phyloP scores from a whole-genome alignment of 2,888 invertebrate species.

The Cetonia aurata region DNA sequence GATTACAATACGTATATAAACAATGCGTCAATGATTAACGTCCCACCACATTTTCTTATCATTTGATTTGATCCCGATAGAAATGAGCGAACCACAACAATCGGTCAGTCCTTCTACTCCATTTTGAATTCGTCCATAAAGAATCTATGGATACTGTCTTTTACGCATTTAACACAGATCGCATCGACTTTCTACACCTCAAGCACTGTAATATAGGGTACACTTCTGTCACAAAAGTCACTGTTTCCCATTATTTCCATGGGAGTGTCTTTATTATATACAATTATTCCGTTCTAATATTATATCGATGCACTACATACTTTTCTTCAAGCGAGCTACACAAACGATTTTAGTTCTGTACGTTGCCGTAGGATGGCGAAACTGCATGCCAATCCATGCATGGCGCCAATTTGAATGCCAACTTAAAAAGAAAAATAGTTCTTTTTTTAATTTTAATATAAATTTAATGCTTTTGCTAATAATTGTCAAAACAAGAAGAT shows the following conservation, averaged over 20 bases:
- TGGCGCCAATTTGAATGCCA: conserved; percentile 28
- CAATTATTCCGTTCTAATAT: conserved; percentile 58
- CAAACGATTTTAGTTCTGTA: conserved; percentile 50
- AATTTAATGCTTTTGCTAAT: too few species aligned
- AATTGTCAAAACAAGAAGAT: too few species aligned
- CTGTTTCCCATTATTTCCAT: conserved; percentile 56
- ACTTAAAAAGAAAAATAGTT: neutral
- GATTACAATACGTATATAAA: conserved; percentile 38
- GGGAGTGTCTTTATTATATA: conserved; percentile 61
- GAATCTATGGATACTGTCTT: conserved; percentile 59
- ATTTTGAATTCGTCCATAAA: conserved; percentile 63
- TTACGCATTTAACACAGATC: conserved; percentile 58
- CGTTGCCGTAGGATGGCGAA: conserved; percentile 55
- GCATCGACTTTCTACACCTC: conserved; percentile 54
- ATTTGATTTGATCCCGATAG: conserved; percentile 24
- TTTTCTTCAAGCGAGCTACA: conserved; percentile 42
- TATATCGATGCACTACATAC: conserved; percentile 52
- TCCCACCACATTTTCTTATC: conserved; percentile 43
- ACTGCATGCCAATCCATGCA: conserved; percentile 37
- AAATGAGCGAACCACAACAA: conserved; percentile 59
- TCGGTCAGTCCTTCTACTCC: conserved; percentile 61
- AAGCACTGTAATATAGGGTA: conserved; percentile 55
- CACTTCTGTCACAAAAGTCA: conserved; percentile 57
- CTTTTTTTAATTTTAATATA: too few species aligned
- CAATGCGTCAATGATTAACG: conserved; percentile 42